Conservation (phyloP, 2,888 invertebrate genomes). For the Melanostoma mellinum region DNA sequence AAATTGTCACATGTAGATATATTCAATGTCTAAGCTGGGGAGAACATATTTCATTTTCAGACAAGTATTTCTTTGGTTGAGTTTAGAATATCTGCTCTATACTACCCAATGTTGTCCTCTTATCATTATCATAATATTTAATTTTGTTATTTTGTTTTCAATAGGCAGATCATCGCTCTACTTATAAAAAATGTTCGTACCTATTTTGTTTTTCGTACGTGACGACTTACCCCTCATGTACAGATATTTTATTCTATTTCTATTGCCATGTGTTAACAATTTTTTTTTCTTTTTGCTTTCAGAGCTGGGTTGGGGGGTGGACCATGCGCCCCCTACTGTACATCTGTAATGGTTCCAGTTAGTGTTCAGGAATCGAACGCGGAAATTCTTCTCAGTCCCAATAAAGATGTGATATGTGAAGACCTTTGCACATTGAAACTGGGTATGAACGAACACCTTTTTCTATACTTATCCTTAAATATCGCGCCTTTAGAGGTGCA, state of each 20-base stretch:
- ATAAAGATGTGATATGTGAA: slow-evolving; percentile 83
- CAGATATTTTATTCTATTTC: not conserved
- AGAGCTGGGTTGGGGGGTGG: slow-evolving; percentile 81
- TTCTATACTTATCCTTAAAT: not conserved
- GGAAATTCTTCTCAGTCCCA: slow-evolving; percentile 71
- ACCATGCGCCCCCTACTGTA: slow-evolving; percentile 77
- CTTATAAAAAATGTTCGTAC: too few species aligned
- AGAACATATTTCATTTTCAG: too few species aligned
- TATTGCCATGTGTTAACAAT: not conserved
- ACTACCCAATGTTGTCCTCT: too few species aligned
- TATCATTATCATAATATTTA: too few species aligned
- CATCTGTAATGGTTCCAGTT: slow-evolving; percentile 72
- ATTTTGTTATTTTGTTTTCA: slow-evolving; percentile 12
- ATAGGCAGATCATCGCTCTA: too few species aligned
- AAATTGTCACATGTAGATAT: too few species aligned
- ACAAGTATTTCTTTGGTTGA: too few species aligned
- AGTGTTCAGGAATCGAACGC: slow-evolving; percentile 71
- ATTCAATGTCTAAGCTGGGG: too few species aligned
- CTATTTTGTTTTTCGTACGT: too few species aligned
- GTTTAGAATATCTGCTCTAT: too few species aligned
- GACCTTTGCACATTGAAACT: slow-evolving; percentile 85
- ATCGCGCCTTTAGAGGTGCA: too few species aligned
- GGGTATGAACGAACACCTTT: slow-evolving; percentile 80
- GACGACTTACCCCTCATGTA: too few species aligned
- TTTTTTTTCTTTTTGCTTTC: slow-evolving; percentile 47